Base-by-base conservation (phyloP, 2,113 vertebrate genomes). In the Coryphaenoides rupestris region DNA sequence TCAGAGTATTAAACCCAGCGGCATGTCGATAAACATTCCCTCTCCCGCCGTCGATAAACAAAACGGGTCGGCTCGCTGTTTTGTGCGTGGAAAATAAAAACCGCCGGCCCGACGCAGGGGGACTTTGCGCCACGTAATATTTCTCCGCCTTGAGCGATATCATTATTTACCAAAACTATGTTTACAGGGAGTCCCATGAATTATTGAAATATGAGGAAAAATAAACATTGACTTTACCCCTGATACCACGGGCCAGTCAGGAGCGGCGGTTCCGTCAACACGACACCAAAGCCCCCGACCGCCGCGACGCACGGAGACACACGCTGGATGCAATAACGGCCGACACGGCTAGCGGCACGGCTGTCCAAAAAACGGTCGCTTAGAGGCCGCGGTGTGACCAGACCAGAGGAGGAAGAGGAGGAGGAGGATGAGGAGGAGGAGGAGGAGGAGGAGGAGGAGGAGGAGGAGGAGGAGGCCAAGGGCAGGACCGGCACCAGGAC, bases 11-110 rank as follows among this genome's bases (percentile, higher is more conserved):
- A 23, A 56, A 76, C 68, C 62, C 47, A 66, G 21, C 57, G 68
- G 73, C 55, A 56, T 75, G 65, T 79, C 73, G 75, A 72, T 79
- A 79, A 77, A 77, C 72, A 74, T 68, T 69, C 72, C 47, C 47
- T 17, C 15, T n/a, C n/a, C 17, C 15, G 16, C 47, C 10, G n/a
- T 50, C 47, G 17, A 50, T 50, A 50, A 50, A 50, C 47, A 50
- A 50, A n/a, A 62, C 49, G 62, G 21, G 26, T 19, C 21, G 14
- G 33, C 33, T 7, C 33, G 0, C 2, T 40, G 33, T 40, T 40
- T 40, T 40, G 33, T 9, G 5, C 0, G 9, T 13, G 9, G 33
- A 40, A 40, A 64, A 75, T 73, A 66, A 69, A 79, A 70, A 55
- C 19, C 61, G 59, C 33, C 57, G 17, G 19, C 50, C n/a, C 17